Percentiles rank a stretch among this genome's conserved stretches.
Evolutionary conservation across 2,797 vertebrate genomes (phyloP).

Genomic region (Megaceryle alcyon): DNA sequence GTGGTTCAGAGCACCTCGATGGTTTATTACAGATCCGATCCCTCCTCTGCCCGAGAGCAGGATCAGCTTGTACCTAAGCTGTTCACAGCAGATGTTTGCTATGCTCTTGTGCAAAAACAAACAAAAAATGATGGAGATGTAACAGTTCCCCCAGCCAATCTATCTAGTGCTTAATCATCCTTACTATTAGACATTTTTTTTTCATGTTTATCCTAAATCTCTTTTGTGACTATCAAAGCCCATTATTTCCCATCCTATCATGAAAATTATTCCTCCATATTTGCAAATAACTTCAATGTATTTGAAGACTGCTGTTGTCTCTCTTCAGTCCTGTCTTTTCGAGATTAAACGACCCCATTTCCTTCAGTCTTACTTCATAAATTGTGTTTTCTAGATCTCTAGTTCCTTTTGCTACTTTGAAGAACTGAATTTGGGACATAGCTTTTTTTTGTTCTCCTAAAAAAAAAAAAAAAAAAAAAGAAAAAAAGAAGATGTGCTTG

Average conservation of each 20-base stretch:
- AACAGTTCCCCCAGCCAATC: not conserved
- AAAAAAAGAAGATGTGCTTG: not conserved
- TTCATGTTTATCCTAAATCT: not conserved
- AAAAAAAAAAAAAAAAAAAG: not conserved
- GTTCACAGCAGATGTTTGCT: conserved; percentile 28
- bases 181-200: not conserved
- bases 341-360: not conserved
- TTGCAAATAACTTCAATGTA: not conserved
- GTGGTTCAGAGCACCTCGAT: not conserved
- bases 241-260: not conserved
- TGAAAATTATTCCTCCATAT: not conserved
- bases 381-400: not conserved
- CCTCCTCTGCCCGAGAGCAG: not conserved
- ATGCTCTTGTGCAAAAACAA: conserved; percentile 27
- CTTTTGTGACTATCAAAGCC: not conserved
- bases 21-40: not conserved
- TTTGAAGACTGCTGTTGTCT: not conserved
- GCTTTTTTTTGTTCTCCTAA: rapidly evolving
- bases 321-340: not conserved
- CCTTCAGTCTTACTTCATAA: not conserved
- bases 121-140: not conserved
- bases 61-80: conserved; percentile 22
- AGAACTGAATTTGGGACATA: not conserved
- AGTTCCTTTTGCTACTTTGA: not conserved
- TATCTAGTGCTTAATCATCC: conserved; percentile 14